These are phyloP conservation scores for Labrus mixtus DNA, from an alignment of 2,113 vertebrate genomes.

Conservation along the genomic window DNA sequence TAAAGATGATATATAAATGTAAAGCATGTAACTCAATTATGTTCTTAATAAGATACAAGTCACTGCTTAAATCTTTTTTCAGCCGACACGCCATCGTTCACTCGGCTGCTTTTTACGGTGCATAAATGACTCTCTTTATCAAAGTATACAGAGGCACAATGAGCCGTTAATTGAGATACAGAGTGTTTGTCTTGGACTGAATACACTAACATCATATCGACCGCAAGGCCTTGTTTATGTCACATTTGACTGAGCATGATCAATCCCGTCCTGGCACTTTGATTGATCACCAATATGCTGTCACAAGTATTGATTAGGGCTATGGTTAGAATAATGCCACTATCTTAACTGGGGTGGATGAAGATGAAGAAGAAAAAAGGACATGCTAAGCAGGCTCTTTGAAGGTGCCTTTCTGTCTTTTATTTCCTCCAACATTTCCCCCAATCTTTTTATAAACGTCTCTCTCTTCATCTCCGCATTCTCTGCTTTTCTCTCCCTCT, in stretches of 20 bases:
- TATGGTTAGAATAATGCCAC: slow-evolving; percentile 79
- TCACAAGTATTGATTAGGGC: slow-evolving; percentile 75
- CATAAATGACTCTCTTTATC: slow-evolving; percentile 75
- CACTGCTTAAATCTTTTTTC: slow-evolving; percentile 8
- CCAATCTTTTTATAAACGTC: slow-evolving; percentile 23
- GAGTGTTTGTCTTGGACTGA: slow-evolving; percentile 68
- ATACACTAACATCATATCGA: slow-evolving; percentile 71
- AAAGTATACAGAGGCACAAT: slow-evolving; percentile 51
- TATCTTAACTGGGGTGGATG: slow-evolving; percentile 62
- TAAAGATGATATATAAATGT: background rate
- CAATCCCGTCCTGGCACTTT: slow-evolving; percentile 80
- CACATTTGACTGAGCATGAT: slow-evolving; percentile 83
- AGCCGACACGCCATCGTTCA: slow-evolving; percentile 55
- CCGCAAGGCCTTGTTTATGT: slow-evolving; percentile 79
- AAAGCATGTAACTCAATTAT: slow-evolving; percentile 5
- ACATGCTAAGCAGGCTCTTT: background rate
- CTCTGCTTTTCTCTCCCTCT: slow-evolving; percentile 24
- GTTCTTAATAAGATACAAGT: slow-evolving; percentile 1
- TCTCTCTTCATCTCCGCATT: slow-evolving; percentile 46
- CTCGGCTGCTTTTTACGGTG: slow-evolving; percentile 31
- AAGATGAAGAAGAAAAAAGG: slow-evolving; percentile 23
- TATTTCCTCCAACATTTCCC: slow-evolving; percentile 5
- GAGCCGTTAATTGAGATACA: slow-evolving; percentile 82
- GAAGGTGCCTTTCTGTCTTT: slow-evolving; percentile 8
- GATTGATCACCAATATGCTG: slow-evolving; percentile 83